A percentile compares a stretch with the other conserved stretches of the same genome.
These are phyloP conservation scores for Avahi laniger DNA, from an alignment of 2,797 vertebrate species.

Conservation along the genomic window DNA sequence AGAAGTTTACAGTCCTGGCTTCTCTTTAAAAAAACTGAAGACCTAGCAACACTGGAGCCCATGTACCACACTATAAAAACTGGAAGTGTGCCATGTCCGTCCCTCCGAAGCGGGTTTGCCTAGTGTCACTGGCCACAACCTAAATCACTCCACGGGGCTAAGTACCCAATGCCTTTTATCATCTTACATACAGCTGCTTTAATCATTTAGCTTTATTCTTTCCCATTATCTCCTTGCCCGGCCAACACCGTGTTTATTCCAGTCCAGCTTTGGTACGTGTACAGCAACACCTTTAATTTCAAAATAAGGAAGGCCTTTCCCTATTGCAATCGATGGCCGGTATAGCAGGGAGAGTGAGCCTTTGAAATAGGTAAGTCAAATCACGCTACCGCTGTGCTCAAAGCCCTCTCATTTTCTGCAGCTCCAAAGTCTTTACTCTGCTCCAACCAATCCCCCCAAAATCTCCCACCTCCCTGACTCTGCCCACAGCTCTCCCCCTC, in stretches of 20 bases:
- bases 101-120: fast-evolving
- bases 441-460: background rate
- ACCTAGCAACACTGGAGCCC: background rate
- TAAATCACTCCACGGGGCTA: background rate
- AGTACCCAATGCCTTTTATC: background rate
- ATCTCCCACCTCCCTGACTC: too few species aligned
- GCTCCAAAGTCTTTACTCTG: background rate
- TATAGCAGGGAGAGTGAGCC: background rate
- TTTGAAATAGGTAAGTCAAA: background rate
- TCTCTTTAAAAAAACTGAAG: background rate
- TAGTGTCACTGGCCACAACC: fast-evolving
- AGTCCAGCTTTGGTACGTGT: background rate
- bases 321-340: background rate
- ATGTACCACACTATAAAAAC: background rate
- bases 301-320: background rate
- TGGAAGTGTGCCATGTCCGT: background rate
- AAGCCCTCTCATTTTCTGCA: background rate
- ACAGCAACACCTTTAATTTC: background rate
- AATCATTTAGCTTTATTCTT: background rate
- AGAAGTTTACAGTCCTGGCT: background rate
- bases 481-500: fast-evolving
- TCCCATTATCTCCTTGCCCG: background rate
- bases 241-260: background rate
- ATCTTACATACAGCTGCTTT: background rate
- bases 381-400: background rate